Evolutionary conservation across 2,113 vertebrate genomes (phyloP), one percentile per base, ranked within the genome.

Genomic region (Hemicordylus capensis): DNA sequence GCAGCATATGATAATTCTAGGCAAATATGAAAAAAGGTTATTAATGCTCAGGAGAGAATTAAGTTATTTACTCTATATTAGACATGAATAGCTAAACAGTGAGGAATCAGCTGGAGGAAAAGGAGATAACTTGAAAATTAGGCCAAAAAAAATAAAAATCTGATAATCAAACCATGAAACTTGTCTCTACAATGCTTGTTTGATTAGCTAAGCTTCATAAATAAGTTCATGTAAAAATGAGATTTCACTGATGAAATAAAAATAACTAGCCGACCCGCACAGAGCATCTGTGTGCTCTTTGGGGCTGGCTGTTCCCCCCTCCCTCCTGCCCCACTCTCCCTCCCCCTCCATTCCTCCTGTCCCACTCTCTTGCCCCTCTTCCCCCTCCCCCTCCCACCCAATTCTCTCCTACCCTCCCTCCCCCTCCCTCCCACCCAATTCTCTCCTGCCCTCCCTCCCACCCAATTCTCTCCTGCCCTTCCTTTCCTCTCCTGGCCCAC

Each of bases 1-100:
- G 19, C 31, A 64, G 31, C 19, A 48, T 11, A 64, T 84, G n/a
- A 61, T 84, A 63, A 64, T 66, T 54, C 59, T 84, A 31, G 61
- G 82, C 44, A 83, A 83, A 73, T 74, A 63, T 46, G 42, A 26
- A 34, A 19, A 19, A 37, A 59, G 15, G 12, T 31, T 63, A 75
- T 63, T 83, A 75, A 75, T 48, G 28, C 56, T 63, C 81, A 51
- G 9, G n/a, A 46, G 39, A 74, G 58, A 83, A 37, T 76, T 83
- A 83, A 73, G 56, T 74, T 76, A 56, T 76, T 76, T 84, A 74
- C 4, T 75, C 4, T 83, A 48, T 31, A 63, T 75, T 75, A 75
- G 44, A 26, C 14, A 76, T 31, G 22, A 37, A 84, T 61, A 48
- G 24, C n/a, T 64, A 48, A 48, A 48, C 34, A 63, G 24, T 51